These are phyloP conservation scores for Apteryx owenii DNA, from an alignment of 2,113 vertebrate genomes.

Conservation along the genomic window DNA sequence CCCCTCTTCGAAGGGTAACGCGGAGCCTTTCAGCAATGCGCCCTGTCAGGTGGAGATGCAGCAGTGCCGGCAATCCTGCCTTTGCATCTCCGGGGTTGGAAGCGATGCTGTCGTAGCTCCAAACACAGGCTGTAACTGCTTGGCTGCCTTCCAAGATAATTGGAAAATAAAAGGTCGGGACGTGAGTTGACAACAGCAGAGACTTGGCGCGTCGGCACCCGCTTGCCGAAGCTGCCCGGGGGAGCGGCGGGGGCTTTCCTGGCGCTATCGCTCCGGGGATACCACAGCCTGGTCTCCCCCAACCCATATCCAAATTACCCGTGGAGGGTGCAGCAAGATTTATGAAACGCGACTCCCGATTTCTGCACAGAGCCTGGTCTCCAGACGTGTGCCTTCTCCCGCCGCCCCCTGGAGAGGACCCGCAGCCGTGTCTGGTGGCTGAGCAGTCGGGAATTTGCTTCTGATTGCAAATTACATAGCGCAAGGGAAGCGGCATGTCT, in stretches of 20 bases:
- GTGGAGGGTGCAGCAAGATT: not conserved
- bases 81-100: too few species aligned
- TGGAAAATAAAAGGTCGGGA: not conserved
- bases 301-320: not conserved
- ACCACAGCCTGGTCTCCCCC: not conserved
- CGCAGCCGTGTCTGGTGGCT: accelerated
- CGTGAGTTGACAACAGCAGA: not conserved
- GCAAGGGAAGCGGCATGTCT: not conserved
- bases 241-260: not conserved
- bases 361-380: not conserved
- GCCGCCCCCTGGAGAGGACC: accelerated
- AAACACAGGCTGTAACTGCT: accelerated
- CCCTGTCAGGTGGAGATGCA: not conserved
- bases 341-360: not conserved
- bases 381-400: not conserved
- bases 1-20: not conserved
- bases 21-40: not conserved
- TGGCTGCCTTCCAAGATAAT: not conserved
- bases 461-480: slow-evolving; percentile 20
- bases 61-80: not conserved
- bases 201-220: not conserved
- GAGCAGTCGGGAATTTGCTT: not conserved
- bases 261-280: not conserved
- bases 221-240: not conserved
- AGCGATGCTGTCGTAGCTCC: not conserved